Conservation (phyloP, 2,113 vertebrate species). For the Bujurquina vittata region DNA sequence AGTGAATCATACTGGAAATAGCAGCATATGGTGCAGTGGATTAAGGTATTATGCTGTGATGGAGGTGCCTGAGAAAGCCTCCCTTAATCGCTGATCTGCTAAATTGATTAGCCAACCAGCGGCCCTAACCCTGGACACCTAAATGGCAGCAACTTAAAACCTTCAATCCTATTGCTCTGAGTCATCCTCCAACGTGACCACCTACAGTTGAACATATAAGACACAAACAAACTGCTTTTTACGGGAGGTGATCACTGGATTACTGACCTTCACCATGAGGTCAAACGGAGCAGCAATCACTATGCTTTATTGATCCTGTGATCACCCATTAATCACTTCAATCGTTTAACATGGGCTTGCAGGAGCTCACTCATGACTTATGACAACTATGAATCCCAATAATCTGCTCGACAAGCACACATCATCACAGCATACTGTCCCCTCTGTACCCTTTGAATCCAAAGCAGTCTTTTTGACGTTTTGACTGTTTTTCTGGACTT, state of each 20-base stretch:
- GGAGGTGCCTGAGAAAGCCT: constrained; percentile 80
- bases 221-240: constrained; percentile 32
- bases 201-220: constrained; percentile 22
- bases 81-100: constrained; percentile 79
- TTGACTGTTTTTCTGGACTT: constrained; percentile 48
- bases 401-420: constrained; percentile 40
- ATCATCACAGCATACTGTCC: neutral
- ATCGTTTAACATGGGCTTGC: neutral
- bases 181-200: constrained; percentile 67
- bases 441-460: neutral
- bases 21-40: constrained; percentile 86
- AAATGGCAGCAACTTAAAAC: constrained; percentile 80
- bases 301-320: neutral
- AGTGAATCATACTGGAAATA: constrained; percentile 47
- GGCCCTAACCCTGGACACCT: constrained; percentile 57
- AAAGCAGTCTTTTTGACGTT: neutral
- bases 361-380: constrained; percentile 22
- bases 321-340: constrained; percentile 3
- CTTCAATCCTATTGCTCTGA: constrained; percentile 75
- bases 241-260: neutral
- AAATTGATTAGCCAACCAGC: constrained; percentile 80
- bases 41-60: constrained; percentile 87
- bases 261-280: neutral
- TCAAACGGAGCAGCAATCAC: neutral
- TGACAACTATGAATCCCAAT: constrained; percentile 46